Evolutionary conservation across 1,140 invertebrate genomes (phyloP), one percentile per base, ranked within the genome.

Genomic region (Solenopsis fugax): DNA sequence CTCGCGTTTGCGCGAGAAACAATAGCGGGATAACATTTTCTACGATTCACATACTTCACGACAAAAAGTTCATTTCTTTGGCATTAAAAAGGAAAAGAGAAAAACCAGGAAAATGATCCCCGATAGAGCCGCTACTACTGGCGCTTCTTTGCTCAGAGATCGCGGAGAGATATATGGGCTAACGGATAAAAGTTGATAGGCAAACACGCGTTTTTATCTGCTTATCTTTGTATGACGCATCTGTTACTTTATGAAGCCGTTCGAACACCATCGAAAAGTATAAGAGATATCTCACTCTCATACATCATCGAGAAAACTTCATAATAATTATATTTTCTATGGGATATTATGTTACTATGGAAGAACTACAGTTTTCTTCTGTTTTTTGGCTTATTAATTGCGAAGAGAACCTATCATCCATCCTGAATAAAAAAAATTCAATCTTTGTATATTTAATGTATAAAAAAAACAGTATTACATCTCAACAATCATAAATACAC

Each of bases 141-240:
- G 56, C 41, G 56, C 34, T 76, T 82, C 89, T 91, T 89, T 87
- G 89, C 86, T 90, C 75, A 89, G 56, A 89, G 80, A 89, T 91
- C 56, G 67, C 65, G 60, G 56, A 71, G 50, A 67, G 60, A 80
- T 88, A 69, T 1, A 80, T 29, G 60, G 52, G 50, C 37, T 34
- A 37, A 34, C 62, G 60, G 41, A 91, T 87, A 86, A 87, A 73
- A 62, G 37, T 73, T 87, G 81, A 91, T 89, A 77, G 67, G 62
- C 67, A 71, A 87, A 86, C 84, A 85, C 86, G 80, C 34, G 48
- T 80, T 65, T 86, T 90, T 89, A 91, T 88, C 87, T 88, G 60
- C 80, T 90, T 91, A 91, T 91, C 87, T 88, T 77, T 65, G 56
- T 41, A 56, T 60, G 50, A 54, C 86, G 78, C 87, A 89, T 88